Evolutionary conservation across 1,140 invertebrate species (phyloP).

Genomic region (Listronotus oregonensis): DNA sequence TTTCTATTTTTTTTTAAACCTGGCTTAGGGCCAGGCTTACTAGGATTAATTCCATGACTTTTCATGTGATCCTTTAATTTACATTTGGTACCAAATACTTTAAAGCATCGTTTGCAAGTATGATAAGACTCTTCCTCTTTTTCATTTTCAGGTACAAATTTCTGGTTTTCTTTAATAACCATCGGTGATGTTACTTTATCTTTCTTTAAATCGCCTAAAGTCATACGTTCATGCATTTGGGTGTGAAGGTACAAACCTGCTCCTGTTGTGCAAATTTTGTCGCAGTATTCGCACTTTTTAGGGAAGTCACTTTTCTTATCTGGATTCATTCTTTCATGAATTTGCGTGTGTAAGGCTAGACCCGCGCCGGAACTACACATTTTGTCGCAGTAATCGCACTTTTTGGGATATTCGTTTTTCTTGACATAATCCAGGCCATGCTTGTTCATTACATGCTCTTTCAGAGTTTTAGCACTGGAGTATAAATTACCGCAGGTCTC

Average conservation of each 20-base stretch:
- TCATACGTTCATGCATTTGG: slow-evolving; percentile 45
- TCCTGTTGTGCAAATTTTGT: slow-evolving; percentile 43
- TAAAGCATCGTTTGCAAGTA: slow-evolving; percentile 52
- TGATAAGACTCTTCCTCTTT: slow-evolving; percentile 46
- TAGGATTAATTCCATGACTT: slow-evolving; percentile 42
- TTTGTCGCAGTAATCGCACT: slow-evolving; percentile 47
- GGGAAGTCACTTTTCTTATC: slow-evolving; percentile 36
- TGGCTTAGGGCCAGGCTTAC: slow-evolving; percentile 21
- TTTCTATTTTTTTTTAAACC: slow-evolving; percentile 34
- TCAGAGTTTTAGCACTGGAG: slow-evolving; percentile 39
- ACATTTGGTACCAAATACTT: slow-evolving; percentile 48
- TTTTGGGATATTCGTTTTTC: slow-evolving; percentile 39
- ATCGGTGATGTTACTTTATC: neutral
- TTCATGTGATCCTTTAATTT: slow-evolving; percentile 51
- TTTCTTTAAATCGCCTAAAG: slow-evolving; percentile 19
- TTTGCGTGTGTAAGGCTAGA: slow-evolving; percentile 42
- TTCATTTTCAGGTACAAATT: slow-evolving; percentile 6
- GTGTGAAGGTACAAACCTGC: slow-evolving; percentile 44
- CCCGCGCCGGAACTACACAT: slow-evolving; percentile 41
- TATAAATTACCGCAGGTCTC: slow-evolving; percentile 43
- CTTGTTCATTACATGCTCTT: slow-evolving; percentile 46
- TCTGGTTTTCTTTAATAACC: slow-evolving; percentile 5
- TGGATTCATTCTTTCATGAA: slow-evolving; percentile 41
- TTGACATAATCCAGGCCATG: slow-evolving; percentile 31
- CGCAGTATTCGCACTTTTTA: slow-evolving; percentile 47